Conservation (phyloP, 2,888 invertebrate species). For the Barypeithes pellucidus region DNA sequence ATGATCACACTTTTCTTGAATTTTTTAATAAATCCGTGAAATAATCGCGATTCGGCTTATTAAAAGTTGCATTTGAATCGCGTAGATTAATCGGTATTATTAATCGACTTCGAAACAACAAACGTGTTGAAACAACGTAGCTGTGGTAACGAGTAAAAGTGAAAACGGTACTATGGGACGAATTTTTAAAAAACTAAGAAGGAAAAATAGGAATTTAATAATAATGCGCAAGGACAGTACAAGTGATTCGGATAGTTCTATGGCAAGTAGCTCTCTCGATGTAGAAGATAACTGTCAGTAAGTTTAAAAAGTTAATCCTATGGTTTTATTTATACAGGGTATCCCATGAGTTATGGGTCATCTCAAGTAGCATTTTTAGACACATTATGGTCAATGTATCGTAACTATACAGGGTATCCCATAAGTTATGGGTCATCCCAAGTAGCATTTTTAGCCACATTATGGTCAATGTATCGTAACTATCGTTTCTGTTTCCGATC, state of each 20-base stretch:
- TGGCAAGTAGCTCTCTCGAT: constrained; percentile 28
- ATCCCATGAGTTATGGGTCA: no score
- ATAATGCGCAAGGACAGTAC: constrained; percentile 6
- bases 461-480: no score
- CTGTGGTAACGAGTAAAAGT: background rate
- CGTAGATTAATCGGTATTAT: background rate
- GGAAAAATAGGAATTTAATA: constrained; percentile 7
- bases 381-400: no score
- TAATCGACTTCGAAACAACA: background rate
- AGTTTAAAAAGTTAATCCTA: background rate
- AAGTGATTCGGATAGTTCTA: constrained; percentile 32
- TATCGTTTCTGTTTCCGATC: no score
- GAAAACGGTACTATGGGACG: constrained; percentile 31
- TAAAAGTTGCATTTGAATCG: background rate
- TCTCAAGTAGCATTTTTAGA: no score
- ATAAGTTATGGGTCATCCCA: no score
- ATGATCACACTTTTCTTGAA: background rate
- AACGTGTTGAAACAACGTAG: background rate
- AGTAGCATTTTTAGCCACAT: no score
- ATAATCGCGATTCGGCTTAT: background rate
- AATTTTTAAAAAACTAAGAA: constrained; percentile 42
- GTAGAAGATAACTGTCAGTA: constrained; percentile 24
- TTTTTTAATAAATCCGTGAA: background rate
- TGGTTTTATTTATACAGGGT: no score
- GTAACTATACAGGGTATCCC: no score